Evolutionary conservation across 2,113 vertebrate species (phyloP), one percentile per base, ranked within the genome.

Genomic region (Sphyrna mokarran): DNA sequence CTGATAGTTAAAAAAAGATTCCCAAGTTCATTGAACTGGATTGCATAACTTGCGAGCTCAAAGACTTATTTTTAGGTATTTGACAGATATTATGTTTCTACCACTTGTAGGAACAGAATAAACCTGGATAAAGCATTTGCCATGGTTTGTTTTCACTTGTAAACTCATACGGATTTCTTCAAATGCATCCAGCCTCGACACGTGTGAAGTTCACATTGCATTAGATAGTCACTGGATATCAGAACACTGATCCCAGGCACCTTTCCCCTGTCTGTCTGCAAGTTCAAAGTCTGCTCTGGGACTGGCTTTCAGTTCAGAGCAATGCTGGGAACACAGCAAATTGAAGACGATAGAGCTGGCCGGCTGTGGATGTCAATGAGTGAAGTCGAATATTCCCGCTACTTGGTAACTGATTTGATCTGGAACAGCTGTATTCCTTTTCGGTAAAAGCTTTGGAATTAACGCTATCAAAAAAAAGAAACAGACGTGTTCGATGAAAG

Each of bases 361-460:
- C 66, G 33, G 61, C 61, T 66, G 33, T 66, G 33, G 14, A 68
- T 66, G 89, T 93, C n/a, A 93, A 22, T 66, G 89, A 93, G 61
- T 22, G 33, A 68, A 66, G 89, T n/a, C n/a, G 16, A 93, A 93
- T 37, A 68, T 93, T 63, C 89, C n/a, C 33, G 63, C 61, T 93
- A 8, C 89, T 93, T 93, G 29, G 29, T n/a, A 93, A 93, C 89
- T 93, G 63, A 93, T 37, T 66, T 93, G 89, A 93, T 93, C 61
- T 63, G 20, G 33, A 2, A 93, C 89, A 93, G 89, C 61, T 93
- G 89, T 37, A n/a, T 93, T 68, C 89, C 18, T 93, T 93, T 93
- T 66, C 18, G 89, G 61, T 93, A 93, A 93, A 93, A 93, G 61
- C 87, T 91, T 66, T 91, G 61, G 61, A 63, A 93, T 93, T 93